Percentiles rank a stretch among this genome's conserved stretches.
These are phyloP conservation scores for Cairina moschata DNA, from an alignment of 2,113 vertebrate genomes.

Conservation along the genomic window DNA sequence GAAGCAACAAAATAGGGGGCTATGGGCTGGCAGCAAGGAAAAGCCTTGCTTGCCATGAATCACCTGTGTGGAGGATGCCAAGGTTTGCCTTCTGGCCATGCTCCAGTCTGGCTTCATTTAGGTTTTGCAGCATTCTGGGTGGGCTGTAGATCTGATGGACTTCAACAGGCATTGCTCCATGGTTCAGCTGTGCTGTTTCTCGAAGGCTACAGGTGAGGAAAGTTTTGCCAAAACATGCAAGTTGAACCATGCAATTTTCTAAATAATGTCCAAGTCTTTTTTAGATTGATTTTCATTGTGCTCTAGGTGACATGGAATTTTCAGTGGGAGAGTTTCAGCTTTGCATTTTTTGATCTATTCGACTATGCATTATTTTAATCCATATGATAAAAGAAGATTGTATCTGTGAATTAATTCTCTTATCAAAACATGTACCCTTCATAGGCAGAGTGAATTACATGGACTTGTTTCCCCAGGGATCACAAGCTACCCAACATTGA, in stretches of 20 bases:
- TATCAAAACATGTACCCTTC: background rate
- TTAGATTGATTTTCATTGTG: background rate
- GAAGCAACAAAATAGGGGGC: background rate
- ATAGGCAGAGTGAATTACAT: background rate
- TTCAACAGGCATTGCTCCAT: accelerated
- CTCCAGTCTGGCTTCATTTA: background rate
- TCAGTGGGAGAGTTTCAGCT: background rate
- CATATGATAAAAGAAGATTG: background rate
- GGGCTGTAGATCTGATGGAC: background rate
- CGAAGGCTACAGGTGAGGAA: background rate
- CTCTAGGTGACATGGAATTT: background rate
- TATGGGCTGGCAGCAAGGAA: background rate
- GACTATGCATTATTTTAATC: background rate
- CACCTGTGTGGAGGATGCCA: too few species aligned
- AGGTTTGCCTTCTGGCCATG: accelerated
- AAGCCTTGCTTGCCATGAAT: accelerated
- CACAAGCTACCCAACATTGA: background rate
- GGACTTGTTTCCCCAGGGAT: background rate
- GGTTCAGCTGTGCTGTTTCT: background rate
- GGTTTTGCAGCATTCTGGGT: background rate
- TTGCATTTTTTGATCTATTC: background rate
- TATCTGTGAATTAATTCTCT: background rate
- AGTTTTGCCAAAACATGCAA: background rate
- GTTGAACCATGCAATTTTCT: background rate
- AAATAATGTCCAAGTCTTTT: background rate